These are phyloP conservation scores for Miichthys miiuy DNA, from an alignment of 2,797 vertebrate species.

Conservation along the genomic window DNA sequence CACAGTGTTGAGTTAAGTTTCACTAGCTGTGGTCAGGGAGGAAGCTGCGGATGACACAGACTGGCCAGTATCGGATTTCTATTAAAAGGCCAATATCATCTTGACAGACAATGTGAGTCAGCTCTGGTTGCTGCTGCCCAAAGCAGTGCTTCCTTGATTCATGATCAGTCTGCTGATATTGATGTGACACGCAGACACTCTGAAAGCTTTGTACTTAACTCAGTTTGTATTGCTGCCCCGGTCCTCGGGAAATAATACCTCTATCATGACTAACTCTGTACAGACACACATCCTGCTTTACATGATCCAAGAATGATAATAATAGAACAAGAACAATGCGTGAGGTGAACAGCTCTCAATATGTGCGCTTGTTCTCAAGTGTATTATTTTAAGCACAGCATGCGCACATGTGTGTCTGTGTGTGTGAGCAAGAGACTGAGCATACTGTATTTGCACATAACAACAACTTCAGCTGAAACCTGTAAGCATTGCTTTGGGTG, in stretches of 20 bases:
- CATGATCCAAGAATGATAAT: conserved; percentile 2
- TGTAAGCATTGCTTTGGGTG: conserved; percentile 35
- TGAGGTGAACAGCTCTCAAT: conserved; percentile 7
- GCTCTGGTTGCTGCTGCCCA: conserved; percentile 40
- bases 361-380: conserved; percentile 16
- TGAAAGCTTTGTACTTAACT: conserved; percentile 4
- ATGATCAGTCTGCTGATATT: background rate
- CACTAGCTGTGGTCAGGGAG: conserved; percentile 61
- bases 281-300: background rate
- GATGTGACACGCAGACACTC: background rate
- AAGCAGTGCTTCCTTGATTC: conserved; percentile 21
- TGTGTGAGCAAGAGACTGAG: background rate
- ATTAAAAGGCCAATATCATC: conserved; percentile 43
- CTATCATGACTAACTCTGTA: background rate
- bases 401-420: background rate
- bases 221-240: background rate
- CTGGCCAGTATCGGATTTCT: conserved; percentile 48
- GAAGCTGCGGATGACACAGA: conserved; percentile 37
- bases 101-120: conserved; percentile 14
- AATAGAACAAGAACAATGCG: conserved; percentile 16
- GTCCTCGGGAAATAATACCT: background rate
- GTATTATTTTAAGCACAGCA: background rate
- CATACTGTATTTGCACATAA: conserved; percentile 28
- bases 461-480: conserved; percentile 18
- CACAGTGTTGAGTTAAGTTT: conserved; percentile 71